These are phyloP conservation scores for Paracanthobrama guichenoti DNA, from an alignment of 2,113 vertebrate species.

Conservation along the genomic window DNA sequence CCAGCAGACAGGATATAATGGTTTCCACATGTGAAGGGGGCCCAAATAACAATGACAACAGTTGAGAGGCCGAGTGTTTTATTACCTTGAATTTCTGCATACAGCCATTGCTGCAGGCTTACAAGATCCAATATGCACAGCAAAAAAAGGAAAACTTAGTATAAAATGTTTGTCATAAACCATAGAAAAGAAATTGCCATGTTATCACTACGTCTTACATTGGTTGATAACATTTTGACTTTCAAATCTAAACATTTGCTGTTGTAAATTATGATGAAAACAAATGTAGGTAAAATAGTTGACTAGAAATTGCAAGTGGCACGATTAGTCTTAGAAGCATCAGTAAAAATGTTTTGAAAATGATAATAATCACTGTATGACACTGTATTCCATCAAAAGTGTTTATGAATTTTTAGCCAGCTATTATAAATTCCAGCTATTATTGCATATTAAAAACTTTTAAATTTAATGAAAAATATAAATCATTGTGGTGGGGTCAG, in stretches of 20 bases:
- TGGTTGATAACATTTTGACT: neutral
- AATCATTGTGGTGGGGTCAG: neutral
- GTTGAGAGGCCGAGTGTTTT: slow-evolving; percentile 55
- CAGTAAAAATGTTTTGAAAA: neutral
- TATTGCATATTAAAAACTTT: too few relatives aligned
- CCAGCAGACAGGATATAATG: slow-evolving; percentile 80
- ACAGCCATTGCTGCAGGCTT: slow-evolving; percentile 1
- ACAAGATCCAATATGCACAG: slow-evolving; percentile 36
- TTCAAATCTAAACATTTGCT: neutral
- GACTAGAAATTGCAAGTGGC: neutral
- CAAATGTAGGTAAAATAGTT: neutral
- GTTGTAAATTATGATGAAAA: neutral
- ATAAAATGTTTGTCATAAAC: neutral
- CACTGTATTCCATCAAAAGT: too few relatives aligned
- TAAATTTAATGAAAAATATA: too few relatives aligned
- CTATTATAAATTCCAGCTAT: too few relatives aligned
- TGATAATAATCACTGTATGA: too few relatives aligned
- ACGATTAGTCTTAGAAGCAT: neutral
- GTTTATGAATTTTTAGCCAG: too few relatives aligned
- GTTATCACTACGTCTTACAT: neutral
- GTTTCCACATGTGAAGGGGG: slow-evolving; percentile 77
- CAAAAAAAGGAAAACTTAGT: slow-evolving; percentile 26
- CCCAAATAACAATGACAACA: slow-evolving; percentile 57
- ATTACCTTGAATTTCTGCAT: slow-evolving; percentile 51
- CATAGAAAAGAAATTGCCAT: neutral